A percentile compares a stretch with the other conserved stretches of the same genome.
Evolutionary conservation across 2,113 vertebrate species (phyloP).

Genomic region (Nestor notabilis): DNA sequence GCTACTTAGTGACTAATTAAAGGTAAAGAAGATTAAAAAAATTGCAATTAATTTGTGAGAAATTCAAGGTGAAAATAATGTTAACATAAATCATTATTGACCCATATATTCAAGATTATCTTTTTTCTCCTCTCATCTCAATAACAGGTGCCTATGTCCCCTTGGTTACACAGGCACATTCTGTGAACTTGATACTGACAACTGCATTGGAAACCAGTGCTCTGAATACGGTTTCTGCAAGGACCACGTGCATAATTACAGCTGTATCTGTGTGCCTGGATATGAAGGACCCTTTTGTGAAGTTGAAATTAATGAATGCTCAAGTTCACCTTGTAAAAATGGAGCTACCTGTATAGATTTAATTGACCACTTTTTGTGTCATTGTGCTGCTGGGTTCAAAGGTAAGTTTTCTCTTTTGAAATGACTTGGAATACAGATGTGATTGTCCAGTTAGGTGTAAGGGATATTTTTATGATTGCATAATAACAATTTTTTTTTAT

Average conservation of each 20-base stretch:
- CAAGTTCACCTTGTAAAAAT: slow-evolving; percentile 75
- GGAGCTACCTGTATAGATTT: slow-evolving; percentile 76
- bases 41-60: neutral
- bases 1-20: neutral
- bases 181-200: slow-evolving; percentile 73
- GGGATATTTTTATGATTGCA: neutral
- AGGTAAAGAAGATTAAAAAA: neutral
- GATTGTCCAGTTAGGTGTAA: neutral
- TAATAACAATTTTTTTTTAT: neutral
- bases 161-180: slow-evolving; percentile 68
- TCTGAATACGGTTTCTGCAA: slow-evolving; percentile 73
- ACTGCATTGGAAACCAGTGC: slow-evolving; percentile 73
- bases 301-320: slow-evolving; percentile 78
- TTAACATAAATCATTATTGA: neutral
- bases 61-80: neutral
- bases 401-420: slow-evolving; percentile 67
- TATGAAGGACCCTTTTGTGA: slow-evolving; percentile 80
- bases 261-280: slow-evolving; percentile 74
- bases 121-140: neutral
- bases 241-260: slow-evolving; percentile 75
- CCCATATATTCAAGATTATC: neutral
- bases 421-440: neutral
- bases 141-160: slow-evolving; percentile 76
- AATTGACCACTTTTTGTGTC: slow-evolving; percentile 75
- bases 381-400: slow-evolving; percentile 76